These are phyloP conservation scores for Cliona cf. orientalis DNA, from an alignment of 37 sponge, comb jelly and placozoan species.

Conservation along the genomic window DNA sequence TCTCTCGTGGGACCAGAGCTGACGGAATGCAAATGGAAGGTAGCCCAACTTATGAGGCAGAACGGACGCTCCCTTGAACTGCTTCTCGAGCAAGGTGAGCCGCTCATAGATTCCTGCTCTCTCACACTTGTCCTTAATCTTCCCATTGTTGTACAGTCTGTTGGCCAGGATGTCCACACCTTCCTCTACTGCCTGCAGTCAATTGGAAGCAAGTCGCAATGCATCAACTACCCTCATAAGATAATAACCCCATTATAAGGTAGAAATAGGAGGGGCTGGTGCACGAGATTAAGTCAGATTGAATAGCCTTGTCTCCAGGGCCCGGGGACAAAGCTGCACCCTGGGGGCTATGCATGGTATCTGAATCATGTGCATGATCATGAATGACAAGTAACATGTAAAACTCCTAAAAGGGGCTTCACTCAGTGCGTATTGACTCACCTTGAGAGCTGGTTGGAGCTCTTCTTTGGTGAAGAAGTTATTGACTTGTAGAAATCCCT, in stretches of 20 bases:
- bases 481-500: slow-evolving; percentile 74
- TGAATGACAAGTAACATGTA: too few relatives aligned
- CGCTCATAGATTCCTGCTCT: slow-evolving; percentile 79
- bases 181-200: slow-evolving; percentile 50
- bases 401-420: too few relatives aligned
- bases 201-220: neutral
- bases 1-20: slow-evolving; percentile 70
- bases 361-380: too few relatives aligned
- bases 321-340: too few relatives aligned
- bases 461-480: slow-evolving; percentile 77
- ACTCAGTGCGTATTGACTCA: too few relatives aligned
- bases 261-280: too few relatives aligned
- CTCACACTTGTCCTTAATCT: slow-evolving; percentile 63
- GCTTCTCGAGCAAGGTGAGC: slow-evolving; percentile 69
- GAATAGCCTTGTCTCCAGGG: too few relatives aligned
- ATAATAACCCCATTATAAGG: too few relatives aligned
- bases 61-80: slow-evolving; percentile 80
- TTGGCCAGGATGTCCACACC: slow-evolving; percentile 70
- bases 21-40: slow-evolving; percentile 64
- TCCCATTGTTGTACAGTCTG: slow-evolving; percentile 67
- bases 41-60: slow-evolving; percentile 67
- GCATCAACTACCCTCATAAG: neutral
- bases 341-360: too few relatives aligned
- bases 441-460: slow-evolving; percentile 58
- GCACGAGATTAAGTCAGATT: too few relatives aligned